These are phyloP conservation scores for Drosophila biarmipes DNA, from an alignment of 1,140 invertebrate species.

Conservation along the genomic window DNA sequence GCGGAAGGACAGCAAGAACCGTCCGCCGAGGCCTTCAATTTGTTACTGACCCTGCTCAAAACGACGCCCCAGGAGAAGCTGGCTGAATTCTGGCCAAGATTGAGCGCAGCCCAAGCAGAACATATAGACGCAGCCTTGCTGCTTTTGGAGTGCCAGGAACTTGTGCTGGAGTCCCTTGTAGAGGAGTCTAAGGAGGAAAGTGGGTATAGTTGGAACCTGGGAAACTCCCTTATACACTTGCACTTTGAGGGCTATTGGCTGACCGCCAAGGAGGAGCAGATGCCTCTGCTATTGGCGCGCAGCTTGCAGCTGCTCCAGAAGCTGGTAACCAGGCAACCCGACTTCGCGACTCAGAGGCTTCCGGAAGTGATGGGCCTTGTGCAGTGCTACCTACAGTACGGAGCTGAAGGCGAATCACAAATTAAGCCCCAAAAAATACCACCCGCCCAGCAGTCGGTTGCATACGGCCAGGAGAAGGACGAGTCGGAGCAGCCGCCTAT, in stretches of 20 bases:
- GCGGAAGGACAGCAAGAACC: not conserved
- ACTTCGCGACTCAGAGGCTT: conserved; percentile 57
- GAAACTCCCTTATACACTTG: conserved; percentile 23
- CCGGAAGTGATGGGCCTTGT: conserved; percentile 86
- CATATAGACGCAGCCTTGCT: conserved; percentile 34
- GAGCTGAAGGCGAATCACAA: conserved; percentile 79
- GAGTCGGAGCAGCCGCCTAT: conserved; percentile 77
- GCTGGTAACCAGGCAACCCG: conserved; percentile 21
- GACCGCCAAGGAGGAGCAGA: conserved; percentile 16
- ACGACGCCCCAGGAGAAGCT: conserved; percentile 4
- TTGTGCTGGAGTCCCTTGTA: conserved; percentile 33
- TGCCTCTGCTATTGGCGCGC: conserved; percentile 29
- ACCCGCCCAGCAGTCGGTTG: conserved; percentile 85
- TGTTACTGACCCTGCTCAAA: conserved; percentile 47
- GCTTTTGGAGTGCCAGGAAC: conserved; percentile 56
- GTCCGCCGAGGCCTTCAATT: conserved; percentile 6
- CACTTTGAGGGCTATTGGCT: conserved; percentile 57
- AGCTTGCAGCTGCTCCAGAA: conserved; percentile 58
- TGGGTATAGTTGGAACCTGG: conserved; percentile 15
- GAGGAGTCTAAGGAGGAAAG: not conserved
- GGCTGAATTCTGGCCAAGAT: conserved; percentile 1
- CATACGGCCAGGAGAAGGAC: conserved; percentile 65
- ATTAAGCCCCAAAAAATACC: conserved; percentile 85
- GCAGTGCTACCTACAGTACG: conserved; percentile 85
- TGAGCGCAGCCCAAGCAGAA: conserved; percentile 8